Evolutionary conservation across 2,797 vertebrate genomes (phyloP), one percentile per base, ranked within the genome.

Genomic region (Zalophus californianus): DNA sequence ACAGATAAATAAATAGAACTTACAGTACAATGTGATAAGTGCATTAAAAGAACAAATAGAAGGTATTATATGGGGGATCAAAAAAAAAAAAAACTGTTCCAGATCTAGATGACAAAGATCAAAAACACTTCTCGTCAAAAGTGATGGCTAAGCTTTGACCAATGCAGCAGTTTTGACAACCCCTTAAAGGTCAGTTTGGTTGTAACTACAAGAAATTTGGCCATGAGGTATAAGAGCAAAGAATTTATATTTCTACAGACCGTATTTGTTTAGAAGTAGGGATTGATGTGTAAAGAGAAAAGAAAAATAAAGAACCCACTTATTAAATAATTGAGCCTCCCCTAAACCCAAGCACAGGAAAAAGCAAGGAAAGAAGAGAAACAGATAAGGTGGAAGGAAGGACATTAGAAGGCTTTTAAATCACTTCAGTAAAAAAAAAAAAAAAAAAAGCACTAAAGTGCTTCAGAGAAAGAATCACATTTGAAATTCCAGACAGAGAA

Each of bases 401-500:
- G 44, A 58, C 16, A 62, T 77, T 48, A 70, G 50, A 82, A 66
- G 21, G n/a, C 29, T 96, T 91, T 56, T 80, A 72, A 96, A 75
- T 68, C 60, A 78, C 12, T 38, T 60, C 7, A 25, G 14, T 86
- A 79, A 88, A 90, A 91, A 44, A 85, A 87, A 79, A 88, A 90
- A 91, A 44, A 85, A 87, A 87, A 96, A 78, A 32, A 48, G 25
- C 23, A 79, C 32, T 86, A 56, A 95, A 70, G 41, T 73, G 41
- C 70, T 92, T 85, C 64, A 90, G 87, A 54, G n/a, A 93, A 88
- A 84, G 52, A 91, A 80, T 25, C 14, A 58, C 20, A 64, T 79
- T 93, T 84, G 86, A 86, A 95, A 94, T 86, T 90, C n/a, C 35
- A 93, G 91, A 41, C 20, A 96, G 48, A 52, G 16, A 4, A 21